Base-by-base conservation (phyloP, 2,888 invertebrate genomes). In the Clostera curtula region DNA sequence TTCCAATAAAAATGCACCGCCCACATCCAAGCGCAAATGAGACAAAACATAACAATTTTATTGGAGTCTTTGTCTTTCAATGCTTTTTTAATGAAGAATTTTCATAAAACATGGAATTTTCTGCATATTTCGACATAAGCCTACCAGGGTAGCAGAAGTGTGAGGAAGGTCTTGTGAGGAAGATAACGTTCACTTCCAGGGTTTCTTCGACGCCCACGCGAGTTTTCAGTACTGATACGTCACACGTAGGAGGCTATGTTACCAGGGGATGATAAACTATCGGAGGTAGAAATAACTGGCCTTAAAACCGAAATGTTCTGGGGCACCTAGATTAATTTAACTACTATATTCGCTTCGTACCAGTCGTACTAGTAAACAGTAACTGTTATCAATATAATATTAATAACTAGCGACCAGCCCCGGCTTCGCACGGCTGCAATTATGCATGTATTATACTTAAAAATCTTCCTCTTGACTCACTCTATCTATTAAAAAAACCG, bases 51-150 rank as follows among this genome's bases (percentile, higher is more conserved):
- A 12, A 9, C 42, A 43, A 42, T 44, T 23, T 41, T 44, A 45
- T 37, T 27, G 40, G 30, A 36, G 42, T 6, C 13, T 17, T 31
- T 32, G 37, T 25, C 27, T 29, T 34, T 44, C 46, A 47, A 49
- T 45, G 39, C 37, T 36, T 40, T 44, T 42, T 52, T 44, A 43
- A 49, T 40, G 40, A 37, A 33, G 39, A 32, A 47, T 66, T 51
- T 51, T 64, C 66, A 65, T 57, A 72, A 76, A 76, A 68, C 69
- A 61, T 60, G 61, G 62, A 65, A 71, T 72, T 74, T 77, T 79
- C 76, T 79, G 74, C 77, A 76, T 75, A 79, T 77, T 80, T 76
- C 49, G 63, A 63, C 58, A 42, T 48, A 32, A 26, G 11, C 16
- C 12, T 36, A 75, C 72, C 35, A 69, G 72, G 73, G 34, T 9